Evolutionary conservation across 2,888 invertebrate species (phyloP), one percentile per base, ranked within the genome.

Genomic region (Doris montereyensis): DNA sequence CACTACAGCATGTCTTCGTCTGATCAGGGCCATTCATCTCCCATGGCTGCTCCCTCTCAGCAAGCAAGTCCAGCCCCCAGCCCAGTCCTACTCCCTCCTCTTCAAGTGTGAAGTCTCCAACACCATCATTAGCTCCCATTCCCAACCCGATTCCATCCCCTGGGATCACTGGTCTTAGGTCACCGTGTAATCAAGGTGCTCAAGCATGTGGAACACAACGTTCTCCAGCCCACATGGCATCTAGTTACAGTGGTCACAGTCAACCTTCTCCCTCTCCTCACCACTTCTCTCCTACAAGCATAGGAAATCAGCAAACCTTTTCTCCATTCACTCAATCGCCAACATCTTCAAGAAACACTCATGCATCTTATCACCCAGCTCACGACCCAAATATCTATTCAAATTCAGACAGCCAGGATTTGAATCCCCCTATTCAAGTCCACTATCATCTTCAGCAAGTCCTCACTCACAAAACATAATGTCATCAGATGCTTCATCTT

Each of bases 11-110:
- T 82, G 34, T 76, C 81, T 32, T 76, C 78, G 32, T 17, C 68
- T 52, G 79, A 70, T 28, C 75, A 35, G 68, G 26, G 76, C 60
- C 75, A 76, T 41, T 41, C 52, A 41, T 41, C 52, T 41, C 17
- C 52, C 52, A 41, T 41, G 52, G 89, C 88, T 82, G 88, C 89
- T 30, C 86, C 86, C 62, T n/a, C 86, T 83, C 84, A 85, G 52
- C 87, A 86, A 41, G 5, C 52, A 10, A 5, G 17, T 5, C n/a
- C n/a, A n/a, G n/a, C 24, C 87, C 86, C 81, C 73, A 88, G 75
- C 85, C 87, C 28, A 89, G 89, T 81, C 89, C 89, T 28, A 85
- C 86, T 58, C 88, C 89, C 30, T 78, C 78, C 28, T 76, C 79
- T 26, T 70, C 79, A 4, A 76, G 79, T 35, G 79, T 79, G 2